Evolutionary conservation across 2,797 vertebrate species (phyloP).

Genomic region (Lepilemur septentrionalis): DNA sequence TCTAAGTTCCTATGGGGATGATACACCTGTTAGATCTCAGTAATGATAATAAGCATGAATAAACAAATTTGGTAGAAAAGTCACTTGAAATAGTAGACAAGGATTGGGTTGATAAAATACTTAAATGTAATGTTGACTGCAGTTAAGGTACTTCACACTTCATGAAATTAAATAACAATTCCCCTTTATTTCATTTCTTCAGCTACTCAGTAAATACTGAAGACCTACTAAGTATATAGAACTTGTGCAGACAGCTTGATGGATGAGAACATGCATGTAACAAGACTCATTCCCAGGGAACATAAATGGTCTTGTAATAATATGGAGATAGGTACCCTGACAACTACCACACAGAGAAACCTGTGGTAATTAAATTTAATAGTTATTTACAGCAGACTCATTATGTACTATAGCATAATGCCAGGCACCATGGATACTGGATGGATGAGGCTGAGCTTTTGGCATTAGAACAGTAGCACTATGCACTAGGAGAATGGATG

Average conservation of each 20-base stretch:
- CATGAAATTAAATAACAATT: background rate
- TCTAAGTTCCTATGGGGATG: background rate
- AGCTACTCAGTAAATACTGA: background rate
- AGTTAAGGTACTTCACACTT: background rate
- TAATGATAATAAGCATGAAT: background rate
- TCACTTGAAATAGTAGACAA: background rate
- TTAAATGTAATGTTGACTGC: background rate
- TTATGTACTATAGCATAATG: background rate
- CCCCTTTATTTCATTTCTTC: background rate
- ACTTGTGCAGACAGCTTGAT: background rate
- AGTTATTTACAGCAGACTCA: background rate
- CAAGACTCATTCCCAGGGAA: background rate
- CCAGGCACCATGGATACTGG: background rate
- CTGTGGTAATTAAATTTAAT: background rate
- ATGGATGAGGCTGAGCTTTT: background rate
- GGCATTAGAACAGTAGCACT: background rate
- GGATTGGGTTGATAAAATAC: background rate
- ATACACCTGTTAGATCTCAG: background rate
- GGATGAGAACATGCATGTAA: background rate
- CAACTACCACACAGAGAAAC: background rate
- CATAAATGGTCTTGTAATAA: background rate
- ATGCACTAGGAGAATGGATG: background rate
- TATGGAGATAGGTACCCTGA: background rate
- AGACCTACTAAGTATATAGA: background rate
- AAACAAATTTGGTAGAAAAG: background rate